phyloP scores from a whole-genome alignment of 2,797 vertebrate species.

The Rhincodon typus region DNA sequence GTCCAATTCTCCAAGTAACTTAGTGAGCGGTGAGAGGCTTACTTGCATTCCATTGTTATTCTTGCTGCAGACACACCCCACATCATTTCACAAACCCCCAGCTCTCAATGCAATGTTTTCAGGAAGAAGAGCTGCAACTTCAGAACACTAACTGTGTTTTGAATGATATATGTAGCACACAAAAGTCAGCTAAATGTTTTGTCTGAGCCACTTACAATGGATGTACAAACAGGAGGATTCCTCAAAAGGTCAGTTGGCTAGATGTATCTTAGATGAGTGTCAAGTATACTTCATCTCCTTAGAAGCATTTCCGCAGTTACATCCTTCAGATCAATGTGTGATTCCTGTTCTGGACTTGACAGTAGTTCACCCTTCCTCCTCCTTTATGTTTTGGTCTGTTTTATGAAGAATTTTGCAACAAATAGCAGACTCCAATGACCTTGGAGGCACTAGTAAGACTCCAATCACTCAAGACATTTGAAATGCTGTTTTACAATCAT shows the following conservation, averaged over 20 bases:
- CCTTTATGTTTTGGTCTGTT: not conserved
- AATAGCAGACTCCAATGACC: not conserved
- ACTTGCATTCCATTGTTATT: too few species aligned
- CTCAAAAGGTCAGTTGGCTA: not conserved
- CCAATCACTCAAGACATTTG: not conserved
- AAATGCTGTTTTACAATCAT: too few species aligned
- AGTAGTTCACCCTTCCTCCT: not conserved
- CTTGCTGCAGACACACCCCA: not conserved
- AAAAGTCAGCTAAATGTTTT: not conserved
- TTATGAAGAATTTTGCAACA: not conserved
- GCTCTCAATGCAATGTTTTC: not conserved
- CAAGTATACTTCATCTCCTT: not conserved
- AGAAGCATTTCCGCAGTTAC: not conserved
- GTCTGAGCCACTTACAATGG: not conserved
- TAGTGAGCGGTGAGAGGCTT: too few species aligned
- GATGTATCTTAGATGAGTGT: not conserved
- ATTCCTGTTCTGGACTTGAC: not conserved
- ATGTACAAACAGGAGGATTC: not conserved
- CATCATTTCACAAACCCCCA: not conserved
- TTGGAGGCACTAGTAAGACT: not conserved
- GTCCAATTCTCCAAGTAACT: too few species aligned
- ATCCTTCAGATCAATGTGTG: not conserved
- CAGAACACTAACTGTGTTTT: not conserved
- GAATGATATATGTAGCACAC: not conserved
- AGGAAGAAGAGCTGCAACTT: not conserved